A percentile compares a stretch with the other conserved stretches of the same genome.
Conservation (phyloP, 2,888 invertebrate genomes). For the Cantharis rufa region DNA sequence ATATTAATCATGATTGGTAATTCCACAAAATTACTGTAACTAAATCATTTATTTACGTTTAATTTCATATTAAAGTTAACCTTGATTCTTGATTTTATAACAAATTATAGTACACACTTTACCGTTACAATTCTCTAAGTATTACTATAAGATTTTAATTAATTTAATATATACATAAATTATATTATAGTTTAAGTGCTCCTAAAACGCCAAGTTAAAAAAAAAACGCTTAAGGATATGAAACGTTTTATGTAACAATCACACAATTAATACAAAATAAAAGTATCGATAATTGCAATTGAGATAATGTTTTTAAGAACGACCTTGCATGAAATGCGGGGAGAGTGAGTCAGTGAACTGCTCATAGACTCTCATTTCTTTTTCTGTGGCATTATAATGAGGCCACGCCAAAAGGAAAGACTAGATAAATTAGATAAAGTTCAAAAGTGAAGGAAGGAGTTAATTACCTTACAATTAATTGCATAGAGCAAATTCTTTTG, state of each 20-base stretch:
- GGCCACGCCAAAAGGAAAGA: slow-evolving; percentile 6
- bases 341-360: slow-evolving; percentile 36
- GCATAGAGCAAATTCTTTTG: background rate
- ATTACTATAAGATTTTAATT: background rate
- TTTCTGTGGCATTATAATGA: slow-evolving; percentile 4
- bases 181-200: background rate
- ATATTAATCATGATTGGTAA: too few species aligned
- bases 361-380: slow-evolving; percentile 9
- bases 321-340: slow-evolving; percentile 40
- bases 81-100: background rate
- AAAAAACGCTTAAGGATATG: background rate
- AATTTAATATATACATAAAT: background rate
- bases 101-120: background rate
- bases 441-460: slow-evolving; percentile 5
- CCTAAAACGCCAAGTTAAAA: background rate
- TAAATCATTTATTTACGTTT: background rate
- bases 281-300: background rate
- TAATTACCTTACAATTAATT: background rate
- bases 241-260: background rate
- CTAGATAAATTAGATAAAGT: slow-evolving; percentile 8
- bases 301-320: slow-evolving; percentile 11
- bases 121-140: background rate
- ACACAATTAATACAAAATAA: background rate
- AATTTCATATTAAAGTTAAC: background rate
- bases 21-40: too few species aligned